Percentiles rank a stretch among this genome's conserved stretches.
These are phyloP conservation scores for Nephila pilipes DNA, from an alignment of 1,140 invertebrate genomes.

Conservation along the genomic window DNA sequence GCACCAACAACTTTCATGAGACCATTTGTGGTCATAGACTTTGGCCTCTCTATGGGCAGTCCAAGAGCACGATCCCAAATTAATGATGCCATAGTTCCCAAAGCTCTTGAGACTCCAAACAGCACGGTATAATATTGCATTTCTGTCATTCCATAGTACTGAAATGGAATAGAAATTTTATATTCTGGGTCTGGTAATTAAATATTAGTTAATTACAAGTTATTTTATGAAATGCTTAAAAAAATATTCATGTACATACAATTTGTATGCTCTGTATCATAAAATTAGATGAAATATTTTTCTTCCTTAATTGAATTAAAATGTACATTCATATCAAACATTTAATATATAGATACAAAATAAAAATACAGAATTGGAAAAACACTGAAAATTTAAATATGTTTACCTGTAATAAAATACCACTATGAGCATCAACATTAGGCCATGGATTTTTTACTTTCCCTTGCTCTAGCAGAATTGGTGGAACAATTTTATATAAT, in stretches of 20 bases:
- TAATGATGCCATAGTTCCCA: conserved; percentile 94
- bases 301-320: too few relatives aligned
- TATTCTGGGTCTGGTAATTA: too few relatives aligned
- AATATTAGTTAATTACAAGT: too few relatives aligned
- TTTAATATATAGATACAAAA: too few relatives aligned
- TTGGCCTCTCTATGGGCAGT: conserved; percentile 97
- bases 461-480: conserved; percentile 94
- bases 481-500: conserved; percentile 96
- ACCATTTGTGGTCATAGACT: conserved; percentile 94
- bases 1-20: conserved; percentile 87
- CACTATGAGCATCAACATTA: conserved; percentile 98
- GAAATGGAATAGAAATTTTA: conserved; percentile 80
- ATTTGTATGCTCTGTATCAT: too few relatives aligned
- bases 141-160: conserved; percentile 97
- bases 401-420: conserved; percentile 91
- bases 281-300: too few relatives aligned
- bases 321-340: too few relatives aligned
- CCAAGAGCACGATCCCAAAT: conserved; percentile 98
- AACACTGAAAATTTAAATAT: neutral
- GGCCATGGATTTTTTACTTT: conserved; percentile 99
- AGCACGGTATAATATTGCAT: conserved; percentile 99
- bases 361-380: too few relatives aligned
- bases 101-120: conserved; percentile 96
- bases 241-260: too few relatives aligned
- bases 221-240: too few relatives aligned